These are phyloP conservation scores for Ylistrum balloti DNA, from an alignment of 1,140 invertebrate species.

Conservation along the genomic window DNA sequence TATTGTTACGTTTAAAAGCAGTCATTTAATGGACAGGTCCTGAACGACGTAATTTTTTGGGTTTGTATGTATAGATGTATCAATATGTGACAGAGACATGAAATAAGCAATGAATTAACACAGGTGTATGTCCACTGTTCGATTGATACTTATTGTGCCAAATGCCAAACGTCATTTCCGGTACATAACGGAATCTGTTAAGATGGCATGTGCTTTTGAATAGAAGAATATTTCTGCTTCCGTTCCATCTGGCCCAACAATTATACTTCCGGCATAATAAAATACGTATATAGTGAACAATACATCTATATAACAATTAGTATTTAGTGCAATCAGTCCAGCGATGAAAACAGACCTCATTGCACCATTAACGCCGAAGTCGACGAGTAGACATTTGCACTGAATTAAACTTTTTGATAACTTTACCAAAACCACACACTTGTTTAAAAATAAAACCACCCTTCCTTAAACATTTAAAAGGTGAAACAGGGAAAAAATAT, in stretches of 20 bases:
- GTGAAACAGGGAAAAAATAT: slow-evolving; percentile 11
- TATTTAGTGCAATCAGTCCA: not conserved
- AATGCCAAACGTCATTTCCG: no score
- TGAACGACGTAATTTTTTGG: no score
- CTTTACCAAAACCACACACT: slow-evolving; percentile 38
- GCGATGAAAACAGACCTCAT: not conserved
- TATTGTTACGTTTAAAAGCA: no score
- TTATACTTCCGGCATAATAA: not conserved
- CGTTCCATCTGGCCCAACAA: not conserved
- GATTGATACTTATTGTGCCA: no score
- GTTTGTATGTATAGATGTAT: no score
- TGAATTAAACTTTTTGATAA: slow-evolving; percentile 2
- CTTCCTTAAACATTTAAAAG: slow-evolving; percentile 9
- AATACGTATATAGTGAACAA: not conserved
- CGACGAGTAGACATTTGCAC: not conserved
- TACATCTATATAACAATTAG: not conserved
- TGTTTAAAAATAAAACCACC: slow-evolving; percentile 29
- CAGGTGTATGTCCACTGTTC: no score
- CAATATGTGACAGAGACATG: no score
- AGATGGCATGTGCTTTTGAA: no score
- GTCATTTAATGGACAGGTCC: no score
- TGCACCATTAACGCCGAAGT: not conserved
- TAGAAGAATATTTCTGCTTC: not conserved
- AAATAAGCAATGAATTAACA: no score
- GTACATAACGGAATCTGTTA: no score